Base-by-base conservation (phyloP, 2,888 invertebrate genomes). In the Leucoma salicis region DNA sequence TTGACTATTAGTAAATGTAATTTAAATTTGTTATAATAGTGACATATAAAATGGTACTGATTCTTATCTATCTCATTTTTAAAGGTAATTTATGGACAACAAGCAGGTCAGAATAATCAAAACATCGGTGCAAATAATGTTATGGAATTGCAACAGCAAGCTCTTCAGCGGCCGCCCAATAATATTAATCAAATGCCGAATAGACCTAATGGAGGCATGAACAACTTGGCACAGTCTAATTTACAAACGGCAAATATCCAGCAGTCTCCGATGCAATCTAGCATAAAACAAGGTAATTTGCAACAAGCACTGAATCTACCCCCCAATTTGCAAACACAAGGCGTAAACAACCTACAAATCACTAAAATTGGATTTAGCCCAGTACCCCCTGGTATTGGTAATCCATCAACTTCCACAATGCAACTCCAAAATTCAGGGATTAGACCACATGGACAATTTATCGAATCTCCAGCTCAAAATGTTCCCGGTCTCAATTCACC, bases 71-170 rank as follows among this genome's bases (percentile, higher is more conserved):
- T n/a, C n/a, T n/a, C n/a, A n/a, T 39, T 35, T 63, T 70, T 42
- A 7, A 64, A 78, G 78, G 50, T 35, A 16, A 55, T 44, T 42
- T 35, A 31, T 39, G 70, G 70, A 14, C 74, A 74, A 27, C 67
- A 66, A 46, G 44, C 42, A 42, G 42, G 62, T 3, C 32, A 38
- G 1, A 66, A 50, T 42, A 66, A 57, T 47, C 63, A 64, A 53
- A 66, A 63, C 49, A 32, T 45, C 29, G 57, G 53, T 13, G 35
- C 42, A 10, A 63, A 57, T 36, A 66, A 52, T 18, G 37, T 31
- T n/a, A 36, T 50, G 11, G 55, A 56, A 27, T 48, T 48, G 10
- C 51, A 57, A 33, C 51, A 62, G 44, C 64, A 53, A 32, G 14
- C 28, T 14, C 1, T 35, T 2, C 56, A 51, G 15, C 45, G 52